These are phyloP conservation scores for Napeogenes inachia DNA, from an alignment of 2,888 invertebrate genomes.

Conservation along the genomic window DNA sequence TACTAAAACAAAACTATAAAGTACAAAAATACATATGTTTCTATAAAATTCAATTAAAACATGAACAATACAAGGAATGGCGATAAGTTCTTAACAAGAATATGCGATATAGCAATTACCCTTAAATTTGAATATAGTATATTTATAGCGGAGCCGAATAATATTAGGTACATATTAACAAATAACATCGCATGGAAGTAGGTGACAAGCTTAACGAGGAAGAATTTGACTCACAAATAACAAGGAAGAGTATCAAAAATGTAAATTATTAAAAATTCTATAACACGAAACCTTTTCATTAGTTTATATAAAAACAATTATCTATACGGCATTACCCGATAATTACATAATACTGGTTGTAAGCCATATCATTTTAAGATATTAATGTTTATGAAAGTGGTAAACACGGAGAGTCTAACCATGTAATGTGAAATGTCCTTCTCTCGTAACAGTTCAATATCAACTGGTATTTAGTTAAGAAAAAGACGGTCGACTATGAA, in stretches of 20 bases:
- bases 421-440: not conserved
- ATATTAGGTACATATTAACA: not conserved
- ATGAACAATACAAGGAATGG: conserved; percentile 54
- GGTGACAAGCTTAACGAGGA: conserved; percentile 5
- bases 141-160: conserved; percentile 30
- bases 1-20: conserved; percentile 33
- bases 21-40: conserved; percentile 37
- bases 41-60: conserved; percentile 39
- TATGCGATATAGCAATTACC: conserved; percentile 31
- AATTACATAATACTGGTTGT: not conserved
- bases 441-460: not conserved
- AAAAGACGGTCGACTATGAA: not conserved
- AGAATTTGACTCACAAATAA: conserved; percentile 4
- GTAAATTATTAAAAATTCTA: conserved; percentile 1
- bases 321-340: not conserved
- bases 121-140: conserved; percentile 20
- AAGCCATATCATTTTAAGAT: not conserved
- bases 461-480: not conserved
- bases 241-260: not conserved
- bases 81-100: conserved; percentile 46
- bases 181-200: conserved; percentile 2
- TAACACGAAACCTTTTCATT: conserved; percentile 11
- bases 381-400: too few species aligned
- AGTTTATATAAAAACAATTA: conserved; percentile 5
- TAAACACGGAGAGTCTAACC: not conserved